Conservation (phyloP, 2,797 vertebrate species). For the Emys orbicularis region DNA sequence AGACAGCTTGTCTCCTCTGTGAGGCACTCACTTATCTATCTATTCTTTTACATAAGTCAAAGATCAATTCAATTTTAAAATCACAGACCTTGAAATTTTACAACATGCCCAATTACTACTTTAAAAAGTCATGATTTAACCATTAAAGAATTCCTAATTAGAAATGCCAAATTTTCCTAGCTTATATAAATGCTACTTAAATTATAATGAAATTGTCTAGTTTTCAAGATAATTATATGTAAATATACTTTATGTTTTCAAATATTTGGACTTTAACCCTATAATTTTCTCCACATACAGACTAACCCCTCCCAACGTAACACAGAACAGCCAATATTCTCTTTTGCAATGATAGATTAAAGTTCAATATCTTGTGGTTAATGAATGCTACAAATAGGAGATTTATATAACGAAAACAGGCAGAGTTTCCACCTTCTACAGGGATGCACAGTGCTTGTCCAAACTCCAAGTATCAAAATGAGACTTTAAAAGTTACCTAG, state of each 20-base stretch:
- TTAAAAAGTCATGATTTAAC: slow-evolving; percentile 61
- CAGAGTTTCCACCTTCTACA: not conserved
- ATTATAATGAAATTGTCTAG: slow-evolving; percentile 26
- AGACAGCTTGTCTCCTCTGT: slow-evolving; percentile 56
- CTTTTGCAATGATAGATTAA: not conserved
- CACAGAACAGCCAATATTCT: not conserved
- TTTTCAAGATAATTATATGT: slow-evolving; percentile 31
- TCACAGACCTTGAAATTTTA: slow-evolving; percentile 70
- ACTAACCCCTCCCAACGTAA: not conserved
- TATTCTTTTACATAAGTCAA: slow-evolving; percentile 69
- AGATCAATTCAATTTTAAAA: slow-evolving; percentile 68
- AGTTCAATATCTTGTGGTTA: not conserved
- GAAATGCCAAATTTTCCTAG: slow-evolving; percentile 40
- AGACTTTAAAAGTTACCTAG: not conserved
- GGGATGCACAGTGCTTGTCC: not conserved
- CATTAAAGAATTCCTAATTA: slow-evolving; percentile 57
- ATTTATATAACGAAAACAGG: not conserved
- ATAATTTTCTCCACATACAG: not conserved
- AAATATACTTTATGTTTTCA: not conserved
- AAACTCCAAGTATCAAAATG: not conserved
- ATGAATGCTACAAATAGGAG: not conserved
- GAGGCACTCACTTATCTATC: slow-evolving; percentile 40
- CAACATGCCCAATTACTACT: slow-evolving; percentile 61
- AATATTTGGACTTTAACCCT: slow-evolving; percentile 17
- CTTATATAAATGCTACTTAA: slow-evolving; percentile 60